These are phyloP conservation scores for Drosophila diplacantha DNA, from an alignment of 2,888 invertebrate species.

Conservation along the genomic window DNA sequence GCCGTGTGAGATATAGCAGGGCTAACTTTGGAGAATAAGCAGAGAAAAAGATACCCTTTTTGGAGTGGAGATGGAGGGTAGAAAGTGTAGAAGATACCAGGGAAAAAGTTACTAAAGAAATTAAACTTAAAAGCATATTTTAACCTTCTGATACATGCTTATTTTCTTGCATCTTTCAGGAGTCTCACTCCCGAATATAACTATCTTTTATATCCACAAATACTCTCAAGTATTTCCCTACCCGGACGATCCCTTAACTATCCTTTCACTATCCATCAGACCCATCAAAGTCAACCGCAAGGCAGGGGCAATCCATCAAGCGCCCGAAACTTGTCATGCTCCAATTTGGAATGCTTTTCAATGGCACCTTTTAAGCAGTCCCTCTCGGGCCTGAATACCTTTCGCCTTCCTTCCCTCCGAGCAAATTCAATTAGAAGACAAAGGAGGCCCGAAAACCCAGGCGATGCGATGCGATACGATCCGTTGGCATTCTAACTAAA, in stretches of 20 bases:
- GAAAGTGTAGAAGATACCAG: background rate
- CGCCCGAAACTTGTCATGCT: slow-evolving; percentile 53
- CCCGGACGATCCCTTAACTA: slow-evolving; percentile 37
- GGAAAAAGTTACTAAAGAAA: background rate
- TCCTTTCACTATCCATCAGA: slow-evolving; percentile 41
- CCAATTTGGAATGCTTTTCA: slow-evolving; percentile 67
- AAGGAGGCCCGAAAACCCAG: slow-evolving; percentile 36
- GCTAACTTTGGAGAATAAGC: background rate
- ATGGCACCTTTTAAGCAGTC: slow-evolving; percentile 48
- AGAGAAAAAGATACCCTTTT: background rate
- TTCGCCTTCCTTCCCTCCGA: slow-evolving; percentile 21
- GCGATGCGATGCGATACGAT: slow-evolving; percentile 23
- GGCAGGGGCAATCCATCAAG: slow-evolving; percentile 60
- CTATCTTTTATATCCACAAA: background rate
- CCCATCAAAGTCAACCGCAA: slow-evolving; percentile 39
- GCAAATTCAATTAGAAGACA: slow-evolving; percentile 62
- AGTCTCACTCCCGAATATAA: background rate
- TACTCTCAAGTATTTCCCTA: slow-evolving; percentile 8
- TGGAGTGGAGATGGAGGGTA: background rate
- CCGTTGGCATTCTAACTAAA: slow-evolving; percentile 62
- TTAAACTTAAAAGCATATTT: background rate
- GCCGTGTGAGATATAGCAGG: background rate
- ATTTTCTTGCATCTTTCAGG: background rate
- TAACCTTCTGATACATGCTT: background rate
- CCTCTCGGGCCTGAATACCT: slow-evolving; percentile 18